A percentile compares a stretch with the other conserved stretches of the same genome.
phyloP scores from a whole-genome alignment of 2,797 vertebrate species.

The Tangara arthus region DNA sequence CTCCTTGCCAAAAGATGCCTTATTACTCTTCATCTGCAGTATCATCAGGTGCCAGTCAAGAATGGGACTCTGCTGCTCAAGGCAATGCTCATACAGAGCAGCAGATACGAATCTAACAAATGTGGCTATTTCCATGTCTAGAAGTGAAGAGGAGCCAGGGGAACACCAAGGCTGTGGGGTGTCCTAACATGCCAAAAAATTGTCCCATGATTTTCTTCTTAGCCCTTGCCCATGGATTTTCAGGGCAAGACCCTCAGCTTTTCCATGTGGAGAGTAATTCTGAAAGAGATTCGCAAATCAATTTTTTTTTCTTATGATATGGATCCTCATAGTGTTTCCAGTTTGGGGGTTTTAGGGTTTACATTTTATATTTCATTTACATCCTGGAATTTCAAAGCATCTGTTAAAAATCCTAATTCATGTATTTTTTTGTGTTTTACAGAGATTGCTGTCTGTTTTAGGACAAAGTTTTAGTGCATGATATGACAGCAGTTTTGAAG shows the following conservation, averaged over 20 bases:
- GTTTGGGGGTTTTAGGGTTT: background rate
- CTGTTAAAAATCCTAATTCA: background rate
- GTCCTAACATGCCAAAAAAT: background rate
- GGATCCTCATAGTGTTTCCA: background rate
- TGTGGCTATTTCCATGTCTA: background rate
- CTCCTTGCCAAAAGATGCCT: background rate
- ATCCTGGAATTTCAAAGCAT: background rate
- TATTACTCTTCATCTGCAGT: background rate
- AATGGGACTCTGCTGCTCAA: background rate
- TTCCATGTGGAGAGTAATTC: background rate
- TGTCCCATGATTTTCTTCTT: background rate
- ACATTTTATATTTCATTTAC: background rate
- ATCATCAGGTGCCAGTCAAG: background rate
- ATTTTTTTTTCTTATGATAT: background rate
- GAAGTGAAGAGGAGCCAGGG: background rate
- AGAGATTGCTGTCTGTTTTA: background rate
- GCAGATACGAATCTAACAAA: background rate
- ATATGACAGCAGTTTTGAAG: background rate
- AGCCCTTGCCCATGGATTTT: background rate
- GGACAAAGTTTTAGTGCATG: background rate
- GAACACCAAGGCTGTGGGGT: background rate
- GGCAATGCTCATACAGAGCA: background rate
- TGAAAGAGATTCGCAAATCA: background rate
- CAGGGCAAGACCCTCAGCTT: background rate
- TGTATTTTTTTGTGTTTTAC: background rate